Evolutionary conservation across 2,113 vertebrate genomes (phyloP).

Genomic region (Craseonycteris thonglongyai): DNA sequence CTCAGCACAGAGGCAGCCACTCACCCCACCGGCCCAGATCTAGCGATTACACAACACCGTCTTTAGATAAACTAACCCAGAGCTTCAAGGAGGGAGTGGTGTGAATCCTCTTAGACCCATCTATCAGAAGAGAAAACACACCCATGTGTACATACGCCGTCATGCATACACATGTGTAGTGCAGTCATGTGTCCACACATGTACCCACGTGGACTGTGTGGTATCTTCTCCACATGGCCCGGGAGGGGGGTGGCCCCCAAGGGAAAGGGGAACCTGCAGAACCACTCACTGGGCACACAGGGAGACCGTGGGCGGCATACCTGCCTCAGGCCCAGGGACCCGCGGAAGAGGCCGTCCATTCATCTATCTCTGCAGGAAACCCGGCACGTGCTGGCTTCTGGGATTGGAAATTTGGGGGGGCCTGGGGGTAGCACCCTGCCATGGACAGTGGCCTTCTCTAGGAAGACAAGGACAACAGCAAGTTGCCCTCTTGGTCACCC

Average conservation of each 20-base stretch:
- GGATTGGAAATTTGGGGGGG: neutral
- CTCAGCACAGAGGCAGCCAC: neutral
- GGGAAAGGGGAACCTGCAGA: neutral
- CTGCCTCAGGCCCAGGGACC: neutral
- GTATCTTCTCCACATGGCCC: too few relatives aligned
- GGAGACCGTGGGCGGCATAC: too few relatives aligned
- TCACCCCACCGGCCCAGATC: neutral
- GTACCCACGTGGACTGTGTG: rapidly evolving
- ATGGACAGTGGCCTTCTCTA: neutral
- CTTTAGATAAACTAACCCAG: neutral
- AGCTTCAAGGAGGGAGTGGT: neutral
- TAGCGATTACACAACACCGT: neutral
- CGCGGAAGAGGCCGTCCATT: too few relatives aligned
- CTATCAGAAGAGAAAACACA: neutral
- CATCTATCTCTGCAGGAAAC: neutral
- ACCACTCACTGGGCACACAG: rapidly evolving
- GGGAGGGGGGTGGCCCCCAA: too few relatives aligned
- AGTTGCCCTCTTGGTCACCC: rapidly evolving
- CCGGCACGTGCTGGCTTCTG: rapidly evolving
- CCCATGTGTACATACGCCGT: too few relatives aligned
- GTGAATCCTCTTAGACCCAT: neutral
- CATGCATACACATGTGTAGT: rapidly evolving
- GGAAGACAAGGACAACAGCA: neutral
- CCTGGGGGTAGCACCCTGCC: neutral
- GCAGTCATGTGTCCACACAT: too few relatives aligned